A percentile compares a stretch with the other conserved stretches of the same genome.
Conservation (phyloP, 2,113 vertebrate species). For the Tautogolabrus adspersus region DNA sequence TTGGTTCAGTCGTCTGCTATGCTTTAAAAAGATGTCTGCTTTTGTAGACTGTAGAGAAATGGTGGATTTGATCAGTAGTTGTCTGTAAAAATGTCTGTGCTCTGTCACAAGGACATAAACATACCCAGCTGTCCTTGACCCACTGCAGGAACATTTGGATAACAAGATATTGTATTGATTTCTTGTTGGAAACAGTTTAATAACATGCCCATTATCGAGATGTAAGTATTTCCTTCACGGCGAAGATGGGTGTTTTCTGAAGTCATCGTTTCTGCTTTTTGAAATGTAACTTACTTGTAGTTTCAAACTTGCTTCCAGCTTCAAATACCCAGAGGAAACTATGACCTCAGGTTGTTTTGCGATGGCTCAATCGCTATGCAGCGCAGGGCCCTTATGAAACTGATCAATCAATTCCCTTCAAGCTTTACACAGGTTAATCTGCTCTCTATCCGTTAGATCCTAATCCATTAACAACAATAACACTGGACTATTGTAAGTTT, state of each 20-base stretch:
- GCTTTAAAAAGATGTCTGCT: neutral
- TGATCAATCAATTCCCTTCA: neutral
- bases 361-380: too few relatives aligned
- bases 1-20: neutral
- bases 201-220: neutral
- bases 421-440: neutral
- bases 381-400: too few relatives aligned
- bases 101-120: neutral
- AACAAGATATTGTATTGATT: neutral
- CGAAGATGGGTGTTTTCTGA: neutral
- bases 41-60: neutral
- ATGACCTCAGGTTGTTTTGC: too few relatives aligned
- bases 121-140: neutral
- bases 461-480: neutral
- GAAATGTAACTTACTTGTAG: slow-evolving; percentile 10
- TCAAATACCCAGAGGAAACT: too few relatives aligned
- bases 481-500: neutral
- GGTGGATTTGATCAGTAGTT: neutral
- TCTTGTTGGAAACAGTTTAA: neutral
- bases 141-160: neutral
- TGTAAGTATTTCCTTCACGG: neutral
- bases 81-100: neutral
- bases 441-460: neutral
- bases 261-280: slow-evolving; percentile 7
- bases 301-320: neutral